Evolutionary conservation across 2,113 vertebrate species (phyloP).

Genomic region (Zeus faber): DNA sequence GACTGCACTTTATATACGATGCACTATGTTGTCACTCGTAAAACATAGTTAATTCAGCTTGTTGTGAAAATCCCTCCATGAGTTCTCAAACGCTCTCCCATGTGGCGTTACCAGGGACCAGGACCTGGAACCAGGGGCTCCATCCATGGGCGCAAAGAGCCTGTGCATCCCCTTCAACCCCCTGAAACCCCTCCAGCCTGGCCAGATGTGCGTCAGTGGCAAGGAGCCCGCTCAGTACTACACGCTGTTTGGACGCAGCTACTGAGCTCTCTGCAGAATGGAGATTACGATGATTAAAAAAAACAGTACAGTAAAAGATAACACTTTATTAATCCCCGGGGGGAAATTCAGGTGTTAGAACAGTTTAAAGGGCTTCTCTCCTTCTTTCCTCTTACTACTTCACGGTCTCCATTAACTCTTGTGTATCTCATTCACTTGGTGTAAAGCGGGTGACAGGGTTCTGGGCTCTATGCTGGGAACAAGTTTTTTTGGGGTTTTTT

Average conservation of each 20-base stretch:
- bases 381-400: conserved; percentile 1
- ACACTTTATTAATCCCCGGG: too few species aligned
- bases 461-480: conserved; percentile 3
- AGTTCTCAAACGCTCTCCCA: neutral
- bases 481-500: neutral
- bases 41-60: too few species aligned
- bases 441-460: conserved; percentile 1
- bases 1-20: too few species aligned
- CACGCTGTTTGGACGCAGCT: conserved; percentile 96
- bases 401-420: neutral
- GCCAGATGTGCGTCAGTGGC: conserved; percentile 83
- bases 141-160: conserved; percentile 98
- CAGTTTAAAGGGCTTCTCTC: conserved; percentile 43
- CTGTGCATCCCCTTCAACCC: conserved; percentile 95
- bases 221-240: conserved; percentile 89
- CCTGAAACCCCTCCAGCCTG: conserved; percentile 79
- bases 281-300: neutral
- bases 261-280: conserved; percentile 64
- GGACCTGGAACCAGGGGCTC: conserved; percentile 94
- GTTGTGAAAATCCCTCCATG: too few species aligned
- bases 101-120: conserved; percentile 80
- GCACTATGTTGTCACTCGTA: too few species aligned
- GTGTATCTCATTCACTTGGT: neutral
- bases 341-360: too few species aligned
- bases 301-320: conserved; percentile 9